Evolutionary conservation across 35 echinoderm and acorn worm genomes (phyloP).

Genomic region (Lytechinus pictus): DNA sequence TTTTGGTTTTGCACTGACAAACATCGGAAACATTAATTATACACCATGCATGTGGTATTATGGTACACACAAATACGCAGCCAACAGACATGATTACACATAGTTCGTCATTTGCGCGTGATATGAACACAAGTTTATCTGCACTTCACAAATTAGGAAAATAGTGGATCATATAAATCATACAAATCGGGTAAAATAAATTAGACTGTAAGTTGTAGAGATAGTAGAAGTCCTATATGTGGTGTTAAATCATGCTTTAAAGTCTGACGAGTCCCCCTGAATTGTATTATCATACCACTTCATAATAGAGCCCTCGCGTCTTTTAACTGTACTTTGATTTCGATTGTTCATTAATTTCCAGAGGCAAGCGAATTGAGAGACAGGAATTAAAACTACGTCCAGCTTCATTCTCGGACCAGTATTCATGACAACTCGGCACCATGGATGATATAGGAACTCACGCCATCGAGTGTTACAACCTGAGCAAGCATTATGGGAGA

Average conservation of each 20-base stretch:
- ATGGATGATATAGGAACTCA: neutral
- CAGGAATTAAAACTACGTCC: neutral
- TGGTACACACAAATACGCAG: too few relatives aligned
- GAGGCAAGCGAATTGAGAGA: neutral
- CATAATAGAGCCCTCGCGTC: neutral
- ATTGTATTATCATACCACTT: neutral
- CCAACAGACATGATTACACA: too few relatives aligned
- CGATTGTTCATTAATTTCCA: neutral
- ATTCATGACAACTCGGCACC: neutral
- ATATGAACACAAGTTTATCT: too few relatives aligned
- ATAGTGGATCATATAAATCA: too few relatives aligned
- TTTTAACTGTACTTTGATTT: neutral
- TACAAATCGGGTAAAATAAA: too few relatives aligned
- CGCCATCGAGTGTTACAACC: constrained; percentile 46
- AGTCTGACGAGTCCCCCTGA: neutral
- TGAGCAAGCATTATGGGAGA: constrained; percentile 61
- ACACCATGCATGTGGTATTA: too few relatives aligned
- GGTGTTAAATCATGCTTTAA: neutral
- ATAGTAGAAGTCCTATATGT: too few relatives aligned
- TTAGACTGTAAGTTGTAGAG: too few relatives aligned
- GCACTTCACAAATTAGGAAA: too few relatives aligned
- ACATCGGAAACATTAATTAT: too few relatives aligned
- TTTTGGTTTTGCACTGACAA: too few relatives aligned
- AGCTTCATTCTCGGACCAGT: neutral
- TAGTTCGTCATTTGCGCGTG: too few relatives aligned